Evolutionary conservation across 1,140 invertebrate genomes (phyloP).

Genomic region (Contarinia nasturtii): DNA sequence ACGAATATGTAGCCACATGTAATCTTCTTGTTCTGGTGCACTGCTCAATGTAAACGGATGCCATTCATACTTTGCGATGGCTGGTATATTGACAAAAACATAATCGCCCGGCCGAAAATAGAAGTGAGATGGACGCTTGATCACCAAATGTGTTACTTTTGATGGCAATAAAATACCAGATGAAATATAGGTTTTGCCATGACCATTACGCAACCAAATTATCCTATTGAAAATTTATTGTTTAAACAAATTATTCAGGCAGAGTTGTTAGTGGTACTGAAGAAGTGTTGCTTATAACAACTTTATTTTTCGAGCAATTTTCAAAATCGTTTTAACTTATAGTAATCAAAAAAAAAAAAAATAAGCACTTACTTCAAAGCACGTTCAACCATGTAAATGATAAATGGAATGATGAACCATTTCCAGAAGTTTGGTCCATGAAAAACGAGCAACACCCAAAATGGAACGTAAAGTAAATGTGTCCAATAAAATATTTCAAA

Average conservation of each 20-base stretch:
- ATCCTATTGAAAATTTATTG: conserved; percentile 10
- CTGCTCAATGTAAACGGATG: conserved; percentile 95
- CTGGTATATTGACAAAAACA: conserved; percentile 82
- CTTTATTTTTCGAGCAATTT: too few relatives aligned
- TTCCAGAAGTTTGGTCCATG: conserved; percentile 92
- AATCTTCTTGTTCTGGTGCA: conserved; percentile 81
- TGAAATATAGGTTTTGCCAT: conserved; percentile 67
- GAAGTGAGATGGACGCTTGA: conserved; percentile 68
- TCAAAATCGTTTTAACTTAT: too few relatives aligned
- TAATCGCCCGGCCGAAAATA: conserved; percentile 87
- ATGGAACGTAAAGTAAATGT: conserved; percentile 76
- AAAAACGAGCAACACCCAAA: conserved; percentile 68
- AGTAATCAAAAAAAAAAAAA: conserved; percentile 6
- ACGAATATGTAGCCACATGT: conserved; percentile 84
- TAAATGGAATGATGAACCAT: conserved; percentile 75
- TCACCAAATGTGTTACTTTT: conserved; percentile 70
- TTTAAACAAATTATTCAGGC: too few relatives aligned
- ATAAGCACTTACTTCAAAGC: conserved; percentile 35
- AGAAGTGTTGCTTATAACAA: too few relatives aligned
- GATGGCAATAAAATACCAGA: conserved; percentile 71
- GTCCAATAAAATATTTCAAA: conserved; percentile 96
- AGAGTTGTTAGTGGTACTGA: too few relatives aligned
- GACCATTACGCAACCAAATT: conserved; percentile 39
- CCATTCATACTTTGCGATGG: conserved; percentile 86
- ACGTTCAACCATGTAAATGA: conserved; percentile 63